Conservation (phyloP, 2,113 vertebrate species). For the Xiphias gladius region DNA sequence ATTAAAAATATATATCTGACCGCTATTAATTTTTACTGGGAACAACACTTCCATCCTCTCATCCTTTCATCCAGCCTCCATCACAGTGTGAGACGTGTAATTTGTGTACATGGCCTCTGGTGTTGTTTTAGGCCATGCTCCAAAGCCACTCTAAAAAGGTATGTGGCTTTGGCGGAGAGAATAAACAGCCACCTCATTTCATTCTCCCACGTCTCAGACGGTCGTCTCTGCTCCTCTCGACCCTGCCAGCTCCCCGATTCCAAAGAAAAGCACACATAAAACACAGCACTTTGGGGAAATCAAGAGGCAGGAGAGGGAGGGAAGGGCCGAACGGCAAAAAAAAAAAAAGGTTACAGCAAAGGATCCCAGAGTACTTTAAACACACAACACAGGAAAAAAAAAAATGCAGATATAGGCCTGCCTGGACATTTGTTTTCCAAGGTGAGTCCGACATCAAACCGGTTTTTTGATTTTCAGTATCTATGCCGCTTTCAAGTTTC, state of each 20-base stretch:
- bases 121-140: constrained; percentile 80
- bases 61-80: constrained; percentile 20
- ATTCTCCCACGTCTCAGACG: constrained; percentile 75
- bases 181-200: constrained; percentile 82
- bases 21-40: constrained; percentile 52
- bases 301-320: constrained; percentile 56
- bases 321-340: constrained; percentile 4
- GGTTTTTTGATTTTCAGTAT: not conserved
- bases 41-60: constrained; percentile 53
- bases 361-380: constrained; percentile 35
- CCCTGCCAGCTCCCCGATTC: constrained; percentile 59
- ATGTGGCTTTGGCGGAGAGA: constrained; percentile 76
- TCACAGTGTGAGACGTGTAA: constrained; percentile 59
- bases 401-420: constrained; percentile 37
- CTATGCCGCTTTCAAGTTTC: not conserved
- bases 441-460: not conserved
- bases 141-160: constrained; percentile 83
- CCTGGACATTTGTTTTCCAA: constrained; percentile 5
- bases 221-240: constrained; percentile 71
- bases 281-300: constrained; percentile 79
- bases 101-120: constrained; percentile 74
- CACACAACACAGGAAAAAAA: constrained; percentile 25
- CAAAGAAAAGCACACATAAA: constrained; percentile 77
- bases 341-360: constrained; percentile 55
- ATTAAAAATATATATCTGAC: constrained; percentile 16